Evolutionary conservation across 2,888 invertebrate genomes (phyloP), one percentile per base, ranked within the genome.

Genomic region (Kuschelorhynchus macadamiae): DNA sequence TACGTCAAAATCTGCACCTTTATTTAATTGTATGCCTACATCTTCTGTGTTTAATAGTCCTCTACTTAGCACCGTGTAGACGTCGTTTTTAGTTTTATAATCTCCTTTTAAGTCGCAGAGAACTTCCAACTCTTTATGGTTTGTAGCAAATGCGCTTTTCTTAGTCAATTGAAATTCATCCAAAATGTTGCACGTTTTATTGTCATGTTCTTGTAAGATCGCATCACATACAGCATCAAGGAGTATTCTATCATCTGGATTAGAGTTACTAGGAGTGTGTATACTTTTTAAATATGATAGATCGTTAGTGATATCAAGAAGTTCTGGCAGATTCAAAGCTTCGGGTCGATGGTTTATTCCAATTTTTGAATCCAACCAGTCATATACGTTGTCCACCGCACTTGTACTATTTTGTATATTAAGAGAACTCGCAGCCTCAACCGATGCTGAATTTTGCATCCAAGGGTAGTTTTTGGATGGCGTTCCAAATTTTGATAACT

Each of bases 201-300:
- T 49, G 1, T 64, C 56, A 20, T 64, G 47, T 41, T 71, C 68
- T n/a, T 60, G 66, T 25, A 76, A 53, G 41, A 76, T 72, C 1
- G 74, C 75, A 36, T 76, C 74, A 36, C 76, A 76, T 12, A 75
- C 68, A 0, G 74, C 73, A 50, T 76, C 75, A 9, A 75, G 56
- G 55, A 76, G 56, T 12, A 69, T 36, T 25, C 66, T 41, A 20
- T 56, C 53, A 33, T 71, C 71, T 14, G 32, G 20, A 42, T 72
- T 70, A 4, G 52, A 56, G 21, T 73, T 73, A 2, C 57, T 39
- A 1, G 56, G 42, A 4, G 46, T 39, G 25, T 72, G 67, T 12
- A 74, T 14, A 8, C 39, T 66, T 47, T 71, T 72, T 12, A 75
- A 39, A 52, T 70, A 71, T 17, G 64, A 49, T 14, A 75, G 33